These are phyloP conservation scores for Elmis aenea DNA, from an alignment of 2,888 invertebrate species.

Conservation along the genomic window DNA sequence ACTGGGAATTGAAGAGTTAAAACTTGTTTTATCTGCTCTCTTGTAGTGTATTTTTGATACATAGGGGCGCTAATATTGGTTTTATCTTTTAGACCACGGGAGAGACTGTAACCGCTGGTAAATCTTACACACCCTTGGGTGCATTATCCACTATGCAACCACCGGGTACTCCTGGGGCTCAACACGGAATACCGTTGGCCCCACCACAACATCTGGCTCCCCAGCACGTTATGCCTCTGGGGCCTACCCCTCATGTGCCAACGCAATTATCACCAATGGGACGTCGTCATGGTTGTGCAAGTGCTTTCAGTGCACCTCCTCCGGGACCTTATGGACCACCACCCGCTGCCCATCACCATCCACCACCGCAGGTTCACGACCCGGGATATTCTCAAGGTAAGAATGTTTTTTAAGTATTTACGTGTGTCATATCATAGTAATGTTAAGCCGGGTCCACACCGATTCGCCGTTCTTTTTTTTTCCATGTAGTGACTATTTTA, in stretches of 20 bases:
- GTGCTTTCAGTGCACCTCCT: conserved; percentile 56
- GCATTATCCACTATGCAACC: conserved; percentile 85
- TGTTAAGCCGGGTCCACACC: no score
- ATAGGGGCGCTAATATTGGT: no score
- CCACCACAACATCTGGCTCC: conserved; percentile 44
- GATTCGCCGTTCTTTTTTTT: background rate
- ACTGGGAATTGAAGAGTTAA: no score
- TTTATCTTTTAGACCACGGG: conserved; percentile 6
- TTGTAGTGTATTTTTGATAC: no score
- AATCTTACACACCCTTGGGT: conserved; percentile 77
- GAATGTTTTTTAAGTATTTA: no score
- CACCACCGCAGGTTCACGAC: conserved; percentile 35
- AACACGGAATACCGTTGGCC: conserved; percentile 39
- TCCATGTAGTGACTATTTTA: background rate
- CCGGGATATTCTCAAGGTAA: conserved; percentile 44
- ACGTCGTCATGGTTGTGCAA: conserved; percentile 56
- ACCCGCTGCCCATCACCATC: conserved; percentile 41
- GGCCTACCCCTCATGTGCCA: conserved; percentile 37
- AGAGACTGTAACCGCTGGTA: conserved; percentile 41
- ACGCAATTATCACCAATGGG: conserved; percentile 28
- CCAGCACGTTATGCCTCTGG: conserved; percentile 51
- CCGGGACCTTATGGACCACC: conserved; percentile 38
- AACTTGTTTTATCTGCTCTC: no score
- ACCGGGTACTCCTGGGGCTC: conserved; percentile 53
- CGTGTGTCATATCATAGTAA: no score